Percentiles rank a stretch among this genome's conserved stretches.
These are phyloP conservation scores for Goniozus legneri DNA, from an alignment of 1,140 invertebrate genomes.

Conservation along the genomic window DNA sequence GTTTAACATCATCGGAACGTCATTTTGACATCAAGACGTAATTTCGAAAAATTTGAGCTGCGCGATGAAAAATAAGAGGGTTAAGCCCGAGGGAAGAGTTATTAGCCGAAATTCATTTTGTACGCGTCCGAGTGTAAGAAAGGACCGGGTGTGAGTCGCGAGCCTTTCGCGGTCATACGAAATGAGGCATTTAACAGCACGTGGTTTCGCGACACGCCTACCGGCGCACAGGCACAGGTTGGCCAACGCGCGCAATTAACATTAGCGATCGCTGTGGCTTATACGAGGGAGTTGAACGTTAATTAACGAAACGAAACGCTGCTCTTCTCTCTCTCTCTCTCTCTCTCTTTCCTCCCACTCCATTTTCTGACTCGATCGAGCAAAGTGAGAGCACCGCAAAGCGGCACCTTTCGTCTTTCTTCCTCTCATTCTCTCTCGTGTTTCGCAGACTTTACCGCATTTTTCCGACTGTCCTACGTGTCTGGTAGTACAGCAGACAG, in stretches of 20 bases:
- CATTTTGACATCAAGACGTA: too few species aligned
- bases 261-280: conserved; percentile 29
- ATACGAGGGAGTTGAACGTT: conserved; percentile 35
- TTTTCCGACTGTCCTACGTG: conserved; percentile 24
- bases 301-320: conserved; percentile 41
- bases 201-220: conserved; percentile 32
- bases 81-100: too few species aligned
- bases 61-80: too few species aligned
- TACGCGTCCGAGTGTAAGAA: too few species aligned
- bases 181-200: conserved; percentile 30
- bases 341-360: conserved; percentile 9
- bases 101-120: too few species aligned
- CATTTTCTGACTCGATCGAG: conserved; percentile 6
- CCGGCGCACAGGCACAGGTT: conserved; percentile 22
- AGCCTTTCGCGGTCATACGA: too few species aligned
- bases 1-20: too few species aligned
- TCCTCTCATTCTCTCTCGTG: conserved; percentile 16
- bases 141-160: too few species aligned
- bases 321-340: background rate
- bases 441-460: conserved; percentile 17
- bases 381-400: conserved; percentile 5
- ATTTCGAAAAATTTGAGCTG: too few species aligned
- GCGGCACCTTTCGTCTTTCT: conserved; percentile 30
- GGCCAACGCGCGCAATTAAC: conserved; percentile 31
- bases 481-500: too few species aligned